Evolutionary conservation across 2,797 vertebrate genomes (phyloP).

Genomic region (Octomys mimax): DNA sequence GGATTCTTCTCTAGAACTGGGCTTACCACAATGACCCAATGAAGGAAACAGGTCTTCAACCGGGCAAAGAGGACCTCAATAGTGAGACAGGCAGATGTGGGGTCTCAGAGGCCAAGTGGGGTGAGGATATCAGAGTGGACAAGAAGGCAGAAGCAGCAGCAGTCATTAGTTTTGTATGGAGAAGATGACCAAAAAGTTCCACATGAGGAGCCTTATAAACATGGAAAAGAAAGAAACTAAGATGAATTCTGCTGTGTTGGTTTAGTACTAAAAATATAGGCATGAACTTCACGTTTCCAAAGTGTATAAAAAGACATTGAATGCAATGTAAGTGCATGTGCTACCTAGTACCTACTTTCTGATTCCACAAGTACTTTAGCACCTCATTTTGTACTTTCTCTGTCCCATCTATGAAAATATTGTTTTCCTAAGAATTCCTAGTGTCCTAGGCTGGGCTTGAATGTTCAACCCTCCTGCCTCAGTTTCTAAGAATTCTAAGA

Average conservation of each 20-base stretch:
- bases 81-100: too few species aligned
- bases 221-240: background rate
- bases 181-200: background rate
- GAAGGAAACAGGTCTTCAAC: background rate
- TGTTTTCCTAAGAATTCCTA: background rate
- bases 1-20: background rate
- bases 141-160: background rate
- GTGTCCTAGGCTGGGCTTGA: background rate
- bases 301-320: background rate
- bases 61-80: background rate
- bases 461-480: background rate
- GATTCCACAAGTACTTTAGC: slow-evolving; percentile 8
- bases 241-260: background rate
- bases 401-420: background rate
- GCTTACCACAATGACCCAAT: background rate
- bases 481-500: background rate
- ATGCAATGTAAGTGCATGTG: background rate
- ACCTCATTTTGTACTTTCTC: background rate
- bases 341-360: background rate
- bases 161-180: background rate
- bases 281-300: background rate
- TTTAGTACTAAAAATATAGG: background rate
- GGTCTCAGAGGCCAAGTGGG: background rate
- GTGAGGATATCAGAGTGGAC: background rate
- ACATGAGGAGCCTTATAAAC: background rate